These are phyloP conservation scores for Polydrusus pterygomalis DNA, from an alignment of 2,888 invertebrate species.

Conservation along the genomic window DNA sequence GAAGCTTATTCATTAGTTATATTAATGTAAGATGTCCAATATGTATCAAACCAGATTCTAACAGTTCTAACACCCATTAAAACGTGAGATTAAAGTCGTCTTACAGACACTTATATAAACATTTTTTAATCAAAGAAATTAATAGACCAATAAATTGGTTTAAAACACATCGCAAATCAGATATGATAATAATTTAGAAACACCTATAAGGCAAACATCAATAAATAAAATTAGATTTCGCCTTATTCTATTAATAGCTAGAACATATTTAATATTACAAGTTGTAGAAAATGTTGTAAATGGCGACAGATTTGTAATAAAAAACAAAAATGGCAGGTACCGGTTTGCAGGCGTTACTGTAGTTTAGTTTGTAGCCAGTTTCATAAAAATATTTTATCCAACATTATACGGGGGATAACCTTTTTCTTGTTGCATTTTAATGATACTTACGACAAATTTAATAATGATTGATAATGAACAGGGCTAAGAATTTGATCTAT, in stretches of 20 bases:
- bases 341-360: background rate
- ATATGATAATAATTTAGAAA: constrained; percentile 35
- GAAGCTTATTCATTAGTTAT: no score
- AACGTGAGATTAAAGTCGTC: background rate
- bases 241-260: constrained; percentile 5
- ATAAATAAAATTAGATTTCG: constrained; percentile 26
- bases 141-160: constrained; percentile 8
- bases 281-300: constrained; percentile 12
- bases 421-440: no score
- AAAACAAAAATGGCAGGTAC: background rate
- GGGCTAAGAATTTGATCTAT: no score
- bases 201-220: constrained; percentile 16
- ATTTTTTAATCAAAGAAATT: constrained; percentile 9
- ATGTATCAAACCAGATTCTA: background rate
- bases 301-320: constrained; percentile 17
- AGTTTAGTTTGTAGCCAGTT: background rate
- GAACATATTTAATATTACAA: constrained; percentile 13
- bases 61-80: background rate
- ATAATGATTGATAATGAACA: no score
- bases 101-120: background rate
- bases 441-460: no score
- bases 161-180: constrained; percentile 2
- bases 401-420: background rate
- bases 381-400: background rate
- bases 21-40: no score